A percentile compares a stretch with the other conserved stretches of the same genome.
Conservation (phyloP, 2,888 invertebrate genomes). For the Luperina testacea region DNA sequence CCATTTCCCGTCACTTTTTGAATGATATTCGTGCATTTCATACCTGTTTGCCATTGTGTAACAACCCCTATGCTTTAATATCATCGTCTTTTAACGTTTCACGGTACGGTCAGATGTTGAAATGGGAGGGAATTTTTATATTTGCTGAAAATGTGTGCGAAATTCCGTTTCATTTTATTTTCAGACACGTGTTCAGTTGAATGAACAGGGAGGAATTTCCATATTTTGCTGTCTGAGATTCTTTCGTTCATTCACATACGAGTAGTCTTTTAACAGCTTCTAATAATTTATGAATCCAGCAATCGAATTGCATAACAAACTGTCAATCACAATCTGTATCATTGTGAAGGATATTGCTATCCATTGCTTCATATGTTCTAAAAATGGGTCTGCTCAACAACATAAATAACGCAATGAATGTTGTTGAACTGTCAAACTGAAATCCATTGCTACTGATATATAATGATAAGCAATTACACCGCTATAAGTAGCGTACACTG, state of each 20-base stretch:
- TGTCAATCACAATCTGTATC: background rate
- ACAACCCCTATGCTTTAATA: conserved; percentile 80
- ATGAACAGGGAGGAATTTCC: conserved; percentile 32
- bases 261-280: background rate
- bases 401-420: background rate
- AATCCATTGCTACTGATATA: background rate
- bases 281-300: background rate
- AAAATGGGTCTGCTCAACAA: background rate
- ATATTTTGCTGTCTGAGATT: conserved; percentile 11
- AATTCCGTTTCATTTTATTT: conserved; percentile 39
- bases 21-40: conserved; percentile 75
- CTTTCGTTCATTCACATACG: background rate
- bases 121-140: conserved; percentile 39
- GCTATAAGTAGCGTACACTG: background rate
- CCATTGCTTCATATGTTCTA: background rate
- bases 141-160: conserved; percentile 35
- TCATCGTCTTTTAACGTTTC: conserved; percentile 73
- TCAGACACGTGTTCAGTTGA: conserved; percentile 19
- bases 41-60: conserved; percentile 77
- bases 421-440: background rate
- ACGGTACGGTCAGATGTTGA: conserved; percentile 69
- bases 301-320: background rate
- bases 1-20: conserved; percentile 84
- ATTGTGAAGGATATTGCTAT: background rate
- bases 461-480: background rate